Evolutionary conservation across 2,888 invertebrate species (phyloP).

Genomic region (Neoitamus cyanurus): DNA sequence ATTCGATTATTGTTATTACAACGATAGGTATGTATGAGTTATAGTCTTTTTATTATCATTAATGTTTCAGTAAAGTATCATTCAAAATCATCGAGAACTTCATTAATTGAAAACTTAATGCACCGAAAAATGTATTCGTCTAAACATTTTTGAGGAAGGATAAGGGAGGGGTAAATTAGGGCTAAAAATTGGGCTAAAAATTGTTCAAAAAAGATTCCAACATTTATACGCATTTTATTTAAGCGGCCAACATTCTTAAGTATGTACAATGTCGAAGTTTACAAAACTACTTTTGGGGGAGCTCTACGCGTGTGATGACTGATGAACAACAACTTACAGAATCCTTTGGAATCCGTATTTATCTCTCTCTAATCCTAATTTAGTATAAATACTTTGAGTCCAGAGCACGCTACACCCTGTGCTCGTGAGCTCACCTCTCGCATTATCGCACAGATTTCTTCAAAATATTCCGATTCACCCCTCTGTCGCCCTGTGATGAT

Average conservation of each 20-base stretch:
- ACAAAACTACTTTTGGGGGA: not conserved
- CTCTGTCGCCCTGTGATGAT: not conserved
- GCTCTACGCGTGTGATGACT: not conserved
- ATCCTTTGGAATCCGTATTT: not conserved
- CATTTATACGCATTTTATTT: not conserved
- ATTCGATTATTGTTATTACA: constrained; percentile 95
- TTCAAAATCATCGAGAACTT: too few species aligned
- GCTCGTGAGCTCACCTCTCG: too few species aligned
- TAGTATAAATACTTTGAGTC: not conserved
- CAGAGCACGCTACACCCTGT: not conserved
- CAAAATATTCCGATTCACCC: constrained; percentile 29
- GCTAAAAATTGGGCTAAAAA: not conserved
- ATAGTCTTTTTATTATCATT: too few species aligned
- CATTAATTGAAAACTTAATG: too few species aligned
- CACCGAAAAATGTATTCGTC: too few species aligned
- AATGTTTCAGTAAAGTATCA: too few species aligned
- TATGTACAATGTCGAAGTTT: not conserved
- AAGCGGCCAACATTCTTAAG: not conserved
- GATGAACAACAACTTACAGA: not conserved
- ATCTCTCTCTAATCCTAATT: not conserved
- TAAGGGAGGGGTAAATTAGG: too few species aligned
- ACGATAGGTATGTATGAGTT: constrained; percentile 82
- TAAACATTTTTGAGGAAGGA: too few species aligned
- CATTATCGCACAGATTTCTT: constrained; percentile 36
- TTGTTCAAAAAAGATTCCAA: not conserved